These are phyloP conservation scores for Diadema setosum DNA, from an alignment of 35 echinoderm and acorn worm genomes.

Conservation along the genomic window DNA sequence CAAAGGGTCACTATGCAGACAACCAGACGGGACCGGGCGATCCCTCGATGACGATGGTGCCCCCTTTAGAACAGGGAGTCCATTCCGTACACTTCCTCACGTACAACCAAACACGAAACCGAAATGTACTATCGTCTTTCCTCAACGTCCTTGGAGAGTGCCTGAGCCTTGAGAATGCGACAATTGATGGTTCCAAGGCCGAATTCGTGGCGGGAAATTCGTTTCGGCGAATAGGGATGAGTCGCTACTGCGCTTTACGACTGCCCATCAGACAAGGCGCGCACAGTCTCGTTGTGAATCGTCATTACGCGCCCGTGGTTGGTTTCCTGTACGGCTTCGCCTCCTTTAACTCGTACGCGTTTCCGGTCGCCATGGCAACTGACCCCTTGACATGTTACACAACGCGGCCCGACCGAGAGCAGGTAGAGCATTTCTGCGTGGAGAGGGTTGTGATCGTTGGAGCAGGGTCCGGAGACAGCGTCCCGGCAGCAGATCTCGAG, in stretches of 20 bases:
- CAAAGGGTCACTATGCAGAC: slow-evolving; percentile 14
- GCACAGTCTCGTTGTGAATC: neutral
- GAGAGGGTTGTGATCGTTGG: neutral
- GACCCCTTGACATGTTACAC: neutral
- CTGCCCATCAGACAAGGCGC: neutral
- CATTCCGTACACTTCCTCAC: slow-evolving; percentile 21
- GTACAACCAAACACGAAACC: slow-evolving; percentile 16
- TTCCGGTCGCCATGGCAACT: slow-evolving; percentile 17
- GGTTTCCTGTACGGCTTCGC: slow-evolving; percentile 36
- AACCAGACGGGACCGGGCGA: slow-evolving; percentile 26
- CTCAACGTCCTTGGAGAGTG: slow-evolving; percentile 22
- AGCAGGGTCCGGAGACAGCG: neutral
- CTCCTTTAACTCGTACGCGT: slow-evolving; percentile 7
- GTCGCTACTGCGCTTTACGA: neutral
- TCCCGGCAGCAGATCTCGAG: neutral
- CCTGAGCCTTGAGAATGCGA: neutral
- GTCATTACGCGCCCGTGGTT: neutral
- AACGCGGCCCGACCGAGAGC: neutral
- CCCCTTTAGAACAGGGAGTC: slow-evolving; percentile 46
- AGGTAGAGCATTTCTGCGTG: slow-evolving; percentile 8
- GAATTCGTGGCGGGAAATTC: neutral
- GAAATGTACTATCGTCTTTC: neutral
- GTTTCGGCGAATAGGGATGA: neutral
- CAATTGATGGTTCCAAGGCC: neutral
- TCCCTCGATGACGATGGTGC: slow-evolving; percentile 51